phyloP scores from a whole-genome alignment of 2,888 invertebrate species.

The Sialis lutaria region DNA sequence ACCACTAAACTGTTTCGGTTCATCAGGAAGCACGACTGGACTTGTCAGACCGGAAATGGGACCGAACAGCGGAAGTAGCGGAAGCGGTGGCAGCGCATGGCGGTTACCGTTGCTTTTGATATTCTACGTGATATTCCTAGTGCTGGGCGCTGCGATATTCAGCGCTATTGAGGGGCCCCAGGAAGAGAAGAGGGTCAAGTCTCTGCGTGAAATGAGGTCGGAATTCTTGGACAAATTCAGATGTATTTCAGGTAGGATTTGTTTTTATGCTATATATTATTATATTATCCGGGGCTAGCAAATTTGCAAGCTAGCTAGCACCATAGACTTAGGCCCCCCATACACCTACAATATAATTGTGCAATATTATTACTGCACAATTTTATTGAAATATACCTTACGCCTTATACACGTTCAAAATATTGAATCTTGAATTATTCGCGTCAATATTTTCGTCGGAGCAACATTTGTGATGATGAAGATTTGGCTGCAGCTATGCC shows the following conservation, averaged over 20 bases:
- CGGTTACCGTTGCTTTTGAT: conserved; percentile 25
- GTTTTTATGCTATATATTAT: too few species aligned
- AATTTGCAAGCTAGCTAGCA: too few species aligned
- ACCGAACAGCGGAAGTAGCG: conserved; percentile 12
- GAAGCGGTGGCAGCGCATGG: conserved; percentile 19
- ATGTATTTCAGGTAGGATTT: conserved; percentile 45
- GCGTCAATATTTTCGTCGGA: too few species aligned
- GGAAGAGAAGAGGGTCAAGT: conserved; percentile 37
- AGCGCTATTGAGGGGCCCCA: conserved; percentile 61
- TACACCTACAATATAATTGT: too few species aligned
- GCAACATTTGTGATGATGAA: too few species aligned
- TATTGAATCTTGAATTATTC: too few species aligned
- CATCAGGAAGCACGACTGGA: neutral
- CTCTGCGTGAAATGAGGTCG: conserved; percentile 33
- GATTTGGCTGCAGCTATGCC: too few species aligned
- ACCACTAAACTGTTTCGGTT: conserved; percentile 1
- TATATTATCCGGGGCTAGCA: too few species aligned
- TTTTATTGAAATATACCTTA: too few species aligned
- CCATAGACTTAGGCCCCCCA: too few species aligned
- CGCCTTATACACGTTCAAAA: too few species aligned
- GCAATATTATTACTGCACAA: too few species aligned
- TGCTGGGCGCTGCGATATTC: conserved; percentile 61
- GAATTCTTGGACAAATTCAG: conserved; percentile 42
- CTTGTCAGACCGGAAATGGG: conserved; percentile 9
- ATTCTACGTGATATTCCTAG: conserved; percentile 38